Evolutionary conservation across 2,888 invertebrate genomes (phyloP), one percentile per base, ranked within the genome.

Genomic region (Lasioglossum oenotherae): DNA sequence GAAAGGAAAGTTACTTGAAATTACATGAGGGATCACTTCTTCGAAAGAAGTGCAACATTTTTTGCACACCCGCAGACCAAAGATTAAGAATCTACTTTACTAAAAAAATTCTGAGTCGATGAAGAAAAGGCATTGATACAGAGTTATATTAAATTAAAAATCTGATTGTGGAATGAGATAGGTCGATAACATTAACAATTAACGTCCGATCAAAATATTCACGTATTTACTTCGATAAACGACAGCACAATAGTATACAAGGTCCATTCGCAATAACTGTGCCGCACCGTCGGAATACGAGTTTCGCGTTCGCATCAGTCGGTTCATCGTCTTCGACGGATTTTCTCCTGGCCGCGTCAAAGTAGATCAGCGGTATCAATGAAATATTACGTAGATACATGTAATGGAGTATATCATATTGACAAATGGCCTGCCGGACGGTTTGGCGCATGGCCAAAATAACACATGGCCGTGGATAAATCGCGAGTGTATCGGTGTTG

Each of bases 341-440:
- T 84, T 77, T 77, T 71, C 77, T 77, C 71, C 53, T 64, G 16
- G 27, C 16, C 19, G 67, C 38, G 75, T 73, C 76, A 46, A 82
- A 49, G 60, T 71, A 74, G 19, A n/a, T 23, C 67, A 14, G 12
- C 10, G 38, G 67, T 44, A 77, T 77, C 77, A 53, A 77, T 84
- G 60, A 80, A 78, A 78, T 78, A 80, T 74, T 49, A 41, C 44
- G 14, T 0, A 44, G 64, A 72, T 74, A 64, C 71, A 38, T 67
- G 46, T 57, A 78, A 78, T 23, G 69, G 38, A 74, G 71, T 60
- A 74, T n/a, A 44, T 72, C 77, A 44, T 41, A 72, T 72, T 81
- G 78, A 78, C 74, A 84, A 75, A 78, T 84, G 74, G 71, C 23
- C 67, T 78, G 81, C 44, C 74, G 35, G 23, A 6, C 60, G 16